Conservation (phyloP, 2,888 invertebrate species). For the Sisyra nigra region DNA sequence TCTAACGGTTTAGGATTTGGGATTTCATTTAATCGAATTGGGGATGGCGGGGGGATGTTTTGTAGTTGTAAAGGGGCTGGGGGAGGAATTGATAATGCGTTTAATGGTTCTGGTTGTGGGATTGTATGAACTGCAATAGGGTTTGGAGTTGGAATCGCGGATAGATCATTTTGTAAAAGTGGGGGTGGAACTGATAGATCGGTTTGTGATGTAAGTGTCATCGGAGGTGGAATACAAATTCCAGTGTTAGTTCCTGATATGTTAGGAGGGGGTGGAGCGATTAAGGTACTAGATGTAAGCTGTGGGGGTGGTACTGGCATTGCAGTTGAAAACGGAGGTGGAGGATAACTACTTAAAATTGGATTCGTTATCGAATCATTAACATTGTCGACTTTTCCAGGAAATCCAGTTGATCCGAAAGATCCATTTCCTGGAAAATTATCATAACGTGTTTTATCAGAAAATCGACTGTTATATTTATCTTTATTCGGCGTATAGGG, state of each 20-base stretch:
- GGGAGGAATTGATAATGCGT: slow-evolving; percentile 28
- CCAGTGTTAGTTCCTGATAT: slow-evolving; percentile 16
- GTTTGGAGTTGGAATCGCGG: slow-evolving; percentile 27
- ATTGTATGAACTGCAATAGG: slow-evolving; percentile 28
- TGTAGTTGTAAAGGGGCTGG: slow-evolving; percentile 33
- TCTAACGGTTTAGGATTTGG: slow-evolving; percentile 45
- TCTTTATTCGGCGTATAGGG: slow-evolving; percentile 20
- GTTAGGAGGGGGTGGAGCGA: slow-evolving; percentile 25
- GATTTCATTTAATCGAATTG: slow-evolving; percentile 40
- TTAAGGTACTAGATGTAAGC: slow-evolving; percentile 17
- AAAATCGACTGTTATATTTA: slow-evolving; percentile 20
- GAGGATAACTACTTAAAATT: slow-evolving; percentile 13
- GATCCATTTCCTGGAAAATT: slow-evolving; percentile 16
- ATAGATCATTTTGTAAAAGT: slow-evolving; percentile 23
- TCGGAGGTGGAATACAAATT: slow-evolving; percentile 12
- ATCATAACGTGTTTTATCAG: slow-evolving; percentile 22
- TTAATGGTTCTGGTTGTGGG: slow-evolving; percentile 37
- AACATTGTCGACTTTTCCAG: slow-evolving; percentile 12
- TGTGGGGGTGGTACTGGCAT: slow-evolving; percentile 23
- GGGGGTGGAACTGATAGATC: slow-evolving; percentile 22
- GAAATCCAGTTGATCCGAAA: no score
- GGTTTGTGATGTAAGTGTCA: slow-evolving; percentile 16
- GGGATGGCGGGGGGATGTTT: slow-evolving; percentile 43
- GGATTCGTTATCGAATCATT: slow-evolving; percentile 3
- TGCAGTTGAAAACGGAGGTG: slow-evolving; percentile 15